Evolutionary conservation across 2,888 invertebrate species (phyloP).

Genomic region (Pterostichus madidus): DNA sequence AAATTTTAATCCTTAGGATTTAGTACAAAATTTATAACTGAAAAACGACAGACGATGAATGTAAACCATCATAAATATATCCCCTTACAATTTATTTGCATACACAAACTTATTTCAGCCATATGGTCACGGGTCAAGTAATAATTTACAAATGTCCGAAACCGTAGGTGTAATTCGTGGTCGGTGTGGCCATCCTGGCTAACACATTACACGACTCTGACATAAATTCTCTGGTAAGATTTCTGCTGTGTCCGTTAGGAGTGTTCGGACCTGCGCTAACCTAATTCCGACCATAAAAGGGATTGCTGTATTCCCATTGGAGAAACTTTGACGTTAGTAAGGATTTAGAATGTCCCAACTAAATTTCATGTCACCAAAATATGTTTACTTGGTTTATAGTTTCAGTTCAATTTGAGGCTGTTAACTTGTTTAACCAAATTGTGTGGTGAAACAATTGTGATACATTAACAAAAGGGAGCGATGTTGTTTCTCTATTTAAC

Average conservation of each 20-base stretch:
- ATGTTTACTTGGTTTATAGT: slow-evolving; percentile 1
- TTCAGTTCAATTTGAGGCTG: no score
- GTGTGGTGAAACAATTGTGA: no score
- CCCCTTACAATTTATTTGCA: slow-evolving; percentile 6
- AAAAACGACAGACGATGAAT: no score
- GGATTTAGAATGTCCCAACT: neutral
- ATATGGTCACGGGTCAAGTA: slow-evolving; percentile 17
- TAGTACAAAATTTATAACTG: no score
- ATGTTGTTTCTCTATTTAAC: no score
- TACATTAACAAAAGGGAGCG: no score
- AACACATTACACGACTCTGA: neutral
- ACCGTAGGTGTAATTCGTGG: slow-evolving; percentile 31
- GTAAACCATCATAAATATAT: no score
- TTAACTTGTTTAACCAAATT: no score
- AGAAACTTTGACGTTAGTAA: neutral
- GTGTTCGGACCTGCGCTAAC: neutral
- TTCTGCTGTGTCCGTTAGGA: no score
- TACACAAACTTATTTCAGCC: neutral
- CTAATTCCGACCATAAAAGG: neutral
- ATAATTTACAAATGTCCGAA: slow-evolving; percentile 35
- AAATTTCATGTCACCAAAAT: slow-evolving; percentile 5
- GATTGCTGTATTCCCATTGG: slow-evolving; percentile 1
- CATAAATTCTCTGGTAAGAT: slow-evolving; percentile 7
- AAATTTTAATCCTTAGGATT: no score
- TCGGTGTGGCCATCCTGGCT: neutral